phyloP scores from a whole-genome alignment of 2,888 invertebrate species.

The Syrista parreyssii region DNA sequence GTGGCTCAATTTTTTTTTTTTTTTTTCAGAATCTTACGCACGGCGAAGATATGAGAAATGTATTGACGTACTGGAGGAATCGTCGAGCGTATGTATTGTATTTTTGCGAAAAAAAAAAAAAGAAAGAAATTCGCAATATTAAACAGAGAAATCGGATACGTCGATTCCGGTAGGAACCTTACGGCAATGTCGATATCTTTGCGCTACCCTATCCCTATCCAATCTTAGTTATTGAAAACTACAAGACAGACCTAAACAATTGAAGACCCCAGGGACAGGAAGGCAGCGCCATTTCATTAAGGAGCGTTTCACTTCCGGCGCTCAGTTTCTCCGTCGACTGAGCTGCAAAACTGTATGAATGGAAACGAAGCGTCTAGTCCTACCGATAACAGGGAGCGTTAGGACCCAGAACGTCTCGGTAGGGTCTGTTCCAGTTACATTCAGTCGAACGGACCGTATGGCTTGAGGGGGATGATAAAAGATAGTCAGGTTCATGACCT shows the following conservation, averaged over 20 bases:
- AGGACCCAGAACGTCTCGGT: neutral
- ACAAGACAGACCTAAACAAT: conserved; percentile 51
- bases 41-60: neutral
- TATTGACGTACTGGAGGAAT: neutral
- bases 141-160: neutral
- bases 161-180: neutral
- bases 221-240: conserved; percentile 54
- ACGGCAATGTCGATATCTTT: conserved; percentile 37
- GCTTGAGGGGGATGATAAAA: neutral
- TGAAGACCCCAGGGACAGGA: conserved; percentile 37
- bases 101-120: neutral
- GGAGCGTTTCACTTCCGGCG: conserved; percentile 21
- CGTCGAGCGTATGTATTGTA: neutral
- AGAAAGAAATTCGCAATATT: neutral
- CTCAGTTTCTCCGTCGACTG: neutral
- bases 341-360: neutral
- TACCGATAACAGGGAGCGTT: neutral
- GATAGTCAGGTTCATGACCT: neutral
- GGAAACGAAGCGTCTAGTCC: neutral
- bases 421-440: neutral
- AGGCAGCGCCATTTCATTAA: conserved; percentile 54
- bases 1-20: neutral
- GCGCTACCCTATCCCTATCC: conserved; percentile 37
- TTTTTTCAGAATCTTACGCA: neutral
- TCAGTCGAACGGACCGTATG: neutral